Percentiles rank a stretch among this genome's conserved stretches.
These are phyloP conservation scores for Dendrocincla tyrannina DNA, from an alignment of 2,797 vertebrate species.

Conservation along the genomic window DNA sequence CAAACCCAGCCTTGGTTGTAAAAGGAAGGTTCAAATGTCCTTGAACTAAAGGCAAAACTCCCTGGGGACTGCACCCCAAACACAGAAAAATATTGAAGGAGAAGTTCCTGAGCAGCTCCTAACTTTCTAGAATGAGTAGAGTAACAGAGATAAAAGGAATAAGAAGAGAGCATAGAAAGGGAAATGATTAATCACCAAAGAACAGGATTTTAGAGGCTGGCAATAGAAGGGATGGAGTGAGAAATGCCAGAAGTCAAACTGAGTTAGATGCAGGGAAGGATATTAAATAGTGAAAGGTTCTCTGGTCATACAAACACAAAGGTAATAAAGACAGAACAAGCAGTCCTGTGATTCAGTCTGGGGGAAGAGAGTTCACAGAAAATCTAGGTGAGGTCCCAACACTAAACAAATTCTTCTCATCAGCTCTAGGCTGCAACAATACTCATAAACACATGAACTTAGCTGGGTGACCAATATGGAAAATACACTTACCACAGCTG, in stretches of 20 bases:
- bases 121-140: background rate
- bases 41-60: background rate
- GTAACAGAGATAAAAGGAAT: background rate
- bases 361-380: background rate
- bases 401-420: background rate
- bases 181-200: background rate
- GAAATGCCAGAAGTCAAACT: slow-evolving; percentile 30
- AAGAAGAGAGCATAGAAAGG: background rate
- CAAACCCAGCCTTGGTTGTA: background rate
- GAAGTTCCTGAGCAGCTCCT: background rate
- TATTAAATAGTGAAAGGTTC: slow-evolving; percentile 45
- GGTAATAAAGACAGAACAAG: slow-evolving; percentile 46
- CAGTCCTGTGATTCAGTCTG: background rate
- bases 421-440: background rate
- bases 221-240: background rate
- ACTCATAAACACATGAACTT: background rate
- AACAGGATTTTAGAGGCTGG: background rate
- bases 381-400: background rate
- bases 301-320: slow-evolving; percentile 13
- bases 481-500: background rate
- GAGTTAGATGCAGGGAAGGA: background rate
- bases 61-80: background rate
- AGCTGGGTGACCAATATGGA: background rate
- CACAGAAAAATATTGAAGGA: background rate
- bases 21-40: background rate